Evolutionary conservation across 2,888 invertebrate species (phyloP).

Genomic region (Lamellibrachia columna): DNA sequence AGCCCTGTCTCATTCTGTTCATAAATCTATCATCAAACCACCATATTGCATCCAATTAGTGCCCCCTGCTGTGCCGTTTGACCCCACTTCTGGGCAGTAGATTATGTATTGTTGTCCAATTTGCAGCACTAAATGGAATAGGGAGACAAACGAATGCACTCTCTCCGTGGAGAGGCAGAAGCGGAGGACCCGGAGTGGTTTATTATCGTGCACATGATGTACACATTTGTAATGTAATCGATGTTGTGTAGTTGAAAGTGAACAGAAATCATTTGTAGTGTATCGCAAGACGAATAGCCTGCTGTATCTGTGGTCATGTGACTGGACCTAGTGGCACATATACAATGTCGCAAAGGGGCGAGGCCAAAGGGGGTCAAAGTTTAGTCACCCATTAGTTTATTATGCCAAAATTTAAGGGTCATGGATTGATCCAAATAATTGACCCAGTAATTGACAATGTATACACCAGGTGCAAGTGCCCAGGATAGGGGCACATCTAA

Average conservation of each 20-base stretch:
- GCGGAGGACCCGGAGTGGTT: not conserved
- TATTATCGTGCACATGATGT: not conserved
- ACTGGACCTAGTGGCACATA: no score
- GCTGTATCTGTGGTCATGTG: no score
- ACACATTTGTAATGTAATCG: no score
- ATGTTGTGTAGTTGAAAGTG: not conserved
- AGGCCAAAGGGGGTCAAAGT: no score
- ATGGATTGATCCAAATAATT: no score
- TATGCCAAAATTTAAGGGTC: no score
- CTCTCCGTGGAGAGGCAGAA: not conserved
- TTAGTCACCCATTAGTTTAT: no score
- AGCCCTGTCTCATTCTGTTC: not conserved
- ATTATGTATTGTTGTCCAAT: not conserved
- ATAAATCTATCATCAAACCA: not conserved
- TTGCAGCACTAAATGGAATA: not conserved
- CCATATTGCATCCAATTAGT: not conserved
- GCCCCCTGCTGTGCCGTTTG: not conserved
- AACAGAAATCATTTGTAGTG: not conserved
- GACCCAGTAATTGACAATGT: not conserved
- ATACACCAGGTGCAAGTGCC: not conserved
- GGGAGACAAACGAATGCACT: not conserved
- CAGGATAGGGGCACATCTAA: not conserved
- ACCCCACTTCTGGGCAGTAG: not conserved
- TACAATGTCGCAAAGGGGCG: no score
- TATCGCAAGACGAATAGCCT: no score